Base-by-base conservation (phyloP, 2,888 invertebrate genomes). In the Axea sp. region DNA sequence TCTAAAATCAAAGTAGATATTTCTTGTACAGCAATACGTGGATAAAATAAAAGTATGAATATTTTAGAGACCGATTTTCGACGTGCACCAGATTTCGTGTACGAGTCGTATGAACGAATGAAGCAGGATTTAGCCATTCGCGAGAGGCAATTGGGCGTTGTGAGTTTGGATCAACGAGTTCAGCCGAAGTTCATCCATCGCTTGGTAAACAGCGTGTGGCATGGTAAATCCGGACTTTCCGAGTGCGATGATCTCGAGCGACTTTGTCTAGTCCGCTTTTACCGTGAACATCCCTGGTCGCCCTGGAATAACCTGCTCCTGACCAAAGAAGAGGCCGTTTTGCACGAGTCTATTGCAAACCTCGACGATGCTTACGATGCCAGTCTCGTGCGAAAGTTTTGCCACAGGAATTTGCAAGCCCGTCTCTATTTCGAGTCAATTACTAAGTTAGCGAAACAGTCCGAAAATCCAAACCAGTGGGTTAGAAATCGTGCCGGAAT, bases 271-370 rank as follows among this genome's bases (percentile, higher is more conserved):
- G 93, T 93, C 59, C 91, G 97, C 11, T 97, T 97, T 94, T 90
- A 92, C 76, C 90, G 90, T 22, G 89, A 91, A 28, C 89, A 92
- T 74, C 94, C 94, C 78, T 98, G 97, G 97, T 92, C 96, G 0
- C 97, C 97, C 0, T 98, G 98, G 97, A 98, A 98, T 86, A 95
- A 95, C 83, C 91, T 97, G 77, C 89, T 97, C 30, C 89, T 97
- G 1, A 96, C 96, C 0, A 91, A 92, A 45, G 91, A 92, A 68
- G 97, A 97, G 88, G 93, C 94, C 67, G 91, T 92, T 51, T 91
- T 93, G 64, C 97, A 97, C 86, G 89, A 92, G 68, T 92, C 91
- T 78, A 88, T 71, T 37, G 41, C 7, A 59, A 79, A 79, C 26
- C 62, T 51, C 7, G 73, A 41, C 3, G 69, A 76, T 19, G 79